Conservation (phyloP, 2,888 invertebrate genomes). For the Meghimatium bilineatum region DNA sequence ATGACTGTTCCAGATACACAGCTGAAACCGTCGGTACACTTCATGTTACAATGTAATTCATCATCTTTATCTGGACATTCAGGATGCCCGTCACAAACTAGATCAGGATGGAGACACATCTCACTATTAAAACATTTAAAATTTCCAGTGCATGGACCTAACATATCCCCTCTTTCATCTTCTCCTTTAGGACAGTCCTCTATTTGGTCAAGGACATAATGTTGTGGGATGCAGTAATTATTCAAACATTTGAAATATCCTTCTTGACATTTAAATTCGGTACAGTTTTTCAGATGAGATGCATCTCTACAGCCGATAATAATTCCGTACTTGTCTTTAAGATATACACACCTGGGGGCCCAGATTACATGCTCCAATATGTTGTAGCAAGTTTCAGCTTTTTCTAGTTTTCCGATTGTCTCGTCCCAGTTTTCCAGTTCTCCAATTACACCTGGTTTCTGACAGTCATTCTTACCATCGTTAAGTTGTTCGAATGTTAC, state of each 20-base stretch:
- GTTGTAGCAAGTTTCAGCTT: not conserved
- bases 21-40: not conserved
- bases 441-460: no score
- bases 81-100: slow-evolving; percentile 11
- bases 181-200: slow-evolving; percentile 2
- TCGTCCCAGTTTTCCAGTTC: not conserved
- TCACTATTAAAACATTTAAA: not conserved
- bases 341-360: slow-evolving; percentile 26
- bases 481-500: not conserved
- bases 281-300: slow-evolving; percentile 15
- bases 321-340: slow-evolving; percentile 13
- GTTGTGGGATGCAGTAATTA: slow-evolving; percentile 2
- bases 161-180: not conserved
- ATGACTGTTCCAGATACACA: slow-evolving; percentile 8
- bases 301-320: not conserved
- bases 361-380: not conserved
- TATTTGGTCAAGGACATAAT: not conserved
- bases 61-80: slow-evolving; percentile 3
- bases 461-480: not conserved
- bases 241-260: slow-evolving; percentile 16
- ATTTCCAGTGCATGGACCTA: not conserved
- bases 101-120: slow-evolving; percentile 3
- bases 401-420: not conserved
- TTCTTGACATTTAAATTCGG: slow-evolving; percentile 4
- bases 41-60: not conserved